Evolutionary conservation across 2,797 vertebrate genomes (phyloP), one percentile per base, ranked within the genome.

Genomic region (Miichthys miiuy): DNA sequence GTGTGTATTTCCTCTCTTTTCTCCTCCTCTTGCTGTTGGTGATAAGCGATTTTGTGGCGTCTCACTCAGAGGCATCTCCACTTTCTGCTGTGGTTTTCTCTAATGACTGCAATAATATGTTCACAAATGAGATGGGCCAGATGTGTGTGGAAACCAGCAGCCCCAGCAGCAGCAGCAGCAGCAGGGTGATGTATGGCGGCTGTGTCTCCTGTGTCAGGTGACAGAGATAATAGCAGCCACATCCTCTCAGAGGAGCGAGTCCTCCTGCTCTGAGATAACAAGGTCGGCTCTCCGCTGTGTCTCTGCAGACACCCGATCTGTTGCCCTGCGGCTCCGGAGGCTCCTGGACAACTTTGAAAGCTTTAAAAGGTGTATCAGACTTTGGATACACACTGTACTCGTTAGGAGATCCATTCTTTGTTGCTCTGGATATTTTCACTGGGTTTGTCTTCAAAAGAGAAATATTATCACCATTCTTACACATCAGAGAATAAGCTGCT

Each of bases 221-320:
- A 81, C 74, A 81, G 69, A 84, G 82, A 81, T 50, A 50, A 50
- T 50, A 50, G 48, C 48, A 27, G 70, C 78, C 58, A 71, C 82
- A 78, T 77, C 70, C 74, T 81, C 70, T 68, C 66, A 41, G 30
- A 61, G 51, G 67, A 50, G 72, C 44, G 41, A 63, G 79, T 60
- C 54, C 34, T 60, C 73, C 46, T 50, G 20, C 55, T 68, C 65
- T 69, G 23, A 51, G 76, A 82, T 82, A 85, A 85, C 68, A 18
- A 76, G 83, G 74, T 76, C 52, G 18, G 52, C 52, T 63, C 58
- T 17, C 41, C 30, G 6, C 18, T 0, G 63, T 48, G 25, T 47
- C 61, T 65, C 34, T n/a, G 34, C 4, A 23, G 73, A 76, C 73
- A 76, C 64, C 47, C 30, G 56, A 75, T 75, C 65, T 58, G 57